Base-by-base conservation (phyloP, 2,888 invertebrate species). In the Lepidochitona cinerea region DNA sequence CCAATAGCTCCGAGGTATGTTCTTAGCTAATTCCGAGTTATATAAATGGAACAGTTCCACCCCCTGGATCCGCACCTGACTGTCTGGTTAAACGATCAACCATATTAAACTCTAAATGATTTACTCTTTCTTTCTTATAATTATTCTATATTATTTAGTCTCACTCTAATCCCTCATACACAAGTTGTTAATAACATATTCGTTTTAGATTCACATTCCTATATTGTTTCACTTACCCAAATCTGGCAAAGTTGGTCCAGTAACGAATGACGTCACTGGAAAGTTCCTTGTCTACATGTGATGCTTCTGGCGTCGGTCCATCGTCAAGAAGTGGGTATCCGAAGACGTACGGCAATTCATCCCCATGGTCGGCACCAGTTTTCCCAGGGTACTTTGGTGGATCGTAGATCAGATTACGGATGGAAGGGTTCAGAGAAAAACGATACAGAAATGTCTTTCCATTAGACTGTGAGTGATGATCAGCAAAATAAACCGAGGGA, bases 311-410 rank as follows among this genome's bases (percentile, higher is more conserved):
- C 6, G n/a, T 41, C 9, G 33, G 14, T 23, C 68, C 64, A 2
- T 71, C 75, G 9, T 26, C 26, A 1, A 35, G 41, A 18, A 68
- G 26, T 14, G 70, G 70, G 37, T 67, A 49, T 0, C 75, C 75
- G 54, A 75, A 75, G 32, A 75, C 69, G 37, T 70, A 75, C 12
- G 64, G 67, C 36, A 75, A 49, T 67, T 75, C 75, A 36, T 75
- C 75, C n/a, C 66, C 66, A 26, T 73, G 70, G 9, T 53, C 70
- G 1, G 72, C 72, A 36, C 70, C 68, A 9, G 66, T 37, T 18
- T 59, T 33, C 4, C 33, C 53, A 0, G 70, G 69, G 9, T 37
- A 65, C 18, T 37, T 14, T 7, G 72, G 49, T 9, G 35, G 36
- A 1, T 66, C 70, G 26, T 54, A 54, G 14, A 54, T 23, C 23